Base-by-base conservation (phyloP, 2,797 vertebrate genomes). In the Streptopelia turtur region DNA sequence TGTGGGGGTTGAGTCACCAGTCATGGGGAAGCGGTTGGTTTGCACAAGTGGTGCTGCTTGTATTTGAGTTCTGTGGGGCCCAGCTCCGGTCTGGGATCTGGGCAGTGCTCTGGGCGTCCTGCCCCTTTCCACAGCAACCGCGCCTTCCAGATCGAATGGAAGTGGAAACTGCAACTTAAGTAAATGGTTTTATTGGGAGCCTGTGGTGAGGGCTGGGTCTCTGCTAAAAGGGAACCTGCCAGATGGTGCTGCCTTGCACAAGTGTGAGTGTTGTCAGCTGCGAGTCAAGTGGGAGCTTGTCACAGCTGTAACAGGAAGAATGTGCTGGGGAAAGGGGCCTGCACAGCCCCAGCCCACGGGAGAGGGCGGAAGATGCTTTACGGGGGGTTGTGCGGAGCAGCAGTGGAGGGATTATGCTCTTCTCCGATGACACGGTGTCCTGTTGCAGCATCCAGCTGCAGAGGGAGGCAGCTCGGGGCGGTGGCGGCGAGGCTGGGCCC, bases 351-450 rank as follows among this genome's bases (percentile, higher is more conserved):
- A 16, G 77, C 89, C 88, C 74, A 5, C 1, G 4, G 77, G 31
- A 64, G 47, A 35, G 53, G 74, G 39, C 71, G 77, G 86, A 94
- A 87, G 94, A 72, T 85, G 94, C 79, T 94, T 64, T 55, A 30
- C 28, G 49, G 11, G 0, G 71, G 74, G 25, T 1, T 59, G 20
- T 21, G 90, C 45, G n/a, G 85, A 21, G 93, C 39, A 63, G 71
- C 60, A 25, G 13, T 1, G 0, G 41, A 61, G 83, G 90, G 85
- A 37, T 27, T 60, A 5, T 2, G 27, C 60, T 76, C 83, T 66
- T 95, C 95, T 96, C 95, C 76, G 16, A 10, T 97, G 94, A 90
- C 96, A 94, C 0, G 91, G 95, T 95, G 95, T 96, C 95, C 93
- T 94, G 72, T 96, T 96, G 95, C 96, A 95, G 90, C 93, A 84